Evolutionary conservation across 2,797 vertebrate species (phyloP).

Genomic region (Syndactyla subalaris): DNA sequence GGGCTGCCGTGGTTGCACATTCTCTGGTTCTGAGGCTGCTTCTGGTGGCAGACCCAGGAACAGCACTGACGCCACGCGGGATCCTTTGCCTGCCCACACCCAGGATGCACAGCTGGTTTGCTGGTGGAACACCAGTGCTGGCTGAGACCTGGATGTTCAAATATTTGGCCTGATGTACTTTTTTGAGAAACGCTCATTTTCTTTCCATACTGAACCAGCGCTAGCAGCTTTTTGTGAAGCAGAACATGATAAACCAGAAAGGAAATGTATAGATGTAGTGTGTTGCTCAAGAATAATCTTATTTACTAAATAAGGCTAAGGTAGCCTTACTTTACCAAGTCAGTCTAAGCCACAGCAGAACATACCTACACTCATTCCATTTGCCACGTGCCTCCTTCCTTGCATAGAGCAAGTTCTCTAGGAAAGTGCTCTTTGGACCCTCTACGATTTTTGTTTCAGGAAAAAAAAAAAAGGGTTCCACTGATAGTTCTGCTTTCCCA

Average conservation of each 20-base stretch:
- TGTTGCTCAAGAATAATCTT: not conserved
- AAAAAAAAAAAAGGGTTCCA: not conserved
- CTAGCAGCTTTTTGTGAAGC: not conserved
- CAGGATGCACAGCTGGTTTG: not conserved
- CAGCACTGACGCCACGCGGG: not conserved
- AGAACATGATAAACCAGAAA: not conserved
- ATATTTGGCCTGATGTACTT: not conserved
- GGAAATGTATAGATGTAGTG: accelerated
- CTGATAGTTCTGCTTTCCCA: not conserved
- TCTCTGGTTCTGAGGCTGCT: slow-evolving; percentile 48
- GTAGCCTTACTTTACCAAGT: not conserved
- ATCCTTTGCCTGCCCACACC: not conserved
- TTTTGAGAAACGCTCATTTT: not conserved
- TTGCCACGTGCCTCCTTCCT: not conserved
- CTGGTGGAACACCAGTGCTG: not conserved
- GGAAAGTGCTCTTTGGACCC: not conserved
- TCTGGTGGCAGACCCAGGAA: slow-evolving; percentile 9
- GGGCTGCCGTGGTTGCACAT: not conserved
- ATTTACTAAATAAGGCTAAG: not conserved
- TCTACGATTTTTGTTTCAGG: not conserved
- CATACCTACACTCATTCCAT: not conserved
- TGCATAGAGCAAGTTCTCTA: not conserved
- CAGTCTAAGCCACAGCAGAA: not conserved
- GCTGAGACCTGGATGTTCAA: not conserved
- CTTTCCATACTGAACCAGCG: not conserved